These are phyloP conservation scores for Botia kubotai DNA, from an alignment of 2,797 vertebrate genomes.

Conservation along the genomic window DNA sequence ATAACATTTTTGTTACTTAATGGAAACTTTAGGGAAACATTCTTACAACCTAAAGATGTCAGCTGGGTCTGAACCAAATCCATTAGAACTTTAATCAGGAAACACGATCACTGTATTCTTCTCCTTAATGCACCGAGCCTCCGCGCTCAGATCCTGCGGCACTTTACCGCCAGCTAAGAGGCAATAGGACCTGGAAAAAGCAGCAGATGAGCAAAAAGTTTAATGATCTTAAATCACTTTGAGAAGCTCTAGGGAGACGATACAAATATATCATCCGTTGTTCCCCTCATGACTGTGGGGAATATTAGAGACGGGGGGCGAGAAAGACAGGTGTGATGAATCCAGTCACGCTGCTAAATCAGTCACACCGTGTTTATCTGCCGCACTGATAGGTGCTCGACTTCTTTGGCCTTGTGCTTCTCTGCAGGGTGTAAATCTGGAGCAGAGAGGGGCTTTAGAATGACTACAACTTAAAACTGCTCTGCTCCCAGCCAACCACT, in stretches of 20 bases:
- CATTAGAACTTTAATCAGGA: constrained; percentile 87
- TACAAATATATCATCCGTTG: constrained; percentile 53
- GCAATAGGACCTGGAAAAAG: constrained; percentile 65
- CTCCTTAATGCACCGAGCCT: constrained; percentile 74
- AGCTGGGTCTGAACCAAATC: constrained; percentile 70
- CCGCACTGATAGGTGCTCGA: constrained; percentile 49
- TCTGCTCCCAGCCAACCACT: constrained; percentile 38
- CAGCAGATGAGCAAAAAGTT: constrained; percentile 65
- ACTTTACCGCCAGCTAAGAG: constrained; percentile 75
- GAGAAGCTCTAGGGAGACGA: constrained; percentile 62
- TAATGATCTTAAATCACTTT: constrained; percentile 73
- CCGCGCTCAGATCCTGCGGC: constrained; percentile 70
- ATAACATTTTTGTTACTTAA: no score
- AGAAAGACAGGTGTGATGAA: constrained; percentile 56
- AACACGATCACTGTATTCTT: constrained; percentile 85
- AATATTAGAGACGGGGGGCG: constrained; percentile 64
- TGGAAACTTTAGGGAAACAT: no score
- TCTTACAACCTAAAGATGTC: no score
- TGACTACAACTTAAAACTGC: constrained; percentile 49
- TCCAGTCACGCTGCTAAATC: constrained; percentile 40
- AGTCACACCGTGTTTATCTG: constrained; percentile 39
- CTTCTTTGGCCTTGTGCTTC: constrained; percentile 58
- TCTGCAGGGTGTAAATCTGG: constrained; percentile 60
- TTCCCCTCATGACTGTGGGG: constrained; percentile 21
- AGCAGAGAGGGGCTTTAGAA: constrained; percentile 45